Percentiles rank a stretch among this genome's conserved stretches.
phyloP scores from a whole-genome alignment of 1,140 invertebrate genomes.

The Drosophila ogumai region DNA sequence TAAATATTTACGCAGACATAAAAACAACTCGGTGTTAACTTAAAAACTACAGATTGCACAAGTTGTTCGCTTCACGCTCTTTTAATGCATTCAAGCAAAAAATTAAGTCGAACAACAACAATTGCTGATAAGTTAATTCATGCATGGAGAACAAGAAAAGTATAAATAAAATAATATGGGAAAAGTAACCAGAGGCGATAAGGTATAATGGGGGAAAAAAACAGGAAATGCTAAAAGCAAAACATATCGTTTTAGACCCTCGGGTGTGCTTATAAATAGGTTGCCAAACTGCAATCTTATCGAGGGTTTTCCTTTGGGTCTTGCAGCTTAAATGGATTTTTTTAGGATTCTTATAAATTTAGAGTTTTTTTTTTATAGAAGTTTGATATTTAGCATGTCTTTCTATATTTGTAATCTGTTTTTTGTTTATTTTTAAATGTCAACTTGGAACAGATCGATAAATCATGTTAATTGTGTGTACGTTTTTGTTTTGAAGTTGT shows the following conservation, averaged over 20 bases:
- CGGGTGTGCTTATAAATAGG: slow-evolving; percentile 6
- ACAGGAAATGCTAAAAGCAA: slow-evolving; percentile 15
- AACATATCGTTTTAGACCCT: background rate
- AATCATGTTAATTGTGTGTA: background rate
- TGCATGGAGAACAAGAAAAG: slow-evolving; percentile 7
- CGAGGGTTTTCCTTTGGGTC: background rate
- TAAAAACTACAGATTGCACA: slow-evolving; percentile 18
- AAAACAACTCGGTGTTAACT: slow-evolving; percentile 12
- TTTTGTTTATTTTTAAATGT: background rate
- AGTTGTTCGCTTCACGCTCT: slow-evolving; percentile 42
- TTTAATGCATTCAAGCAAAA: slow-evolving; percentile 38
- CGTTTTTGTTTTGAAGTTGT: background rate
- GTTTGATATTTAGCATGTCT: background rate
- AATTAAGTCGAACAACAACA: slow-evolving; percentile 5
- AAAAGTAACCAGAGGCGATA: slow-evolving; percentile 9
- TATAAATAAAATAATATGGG: slow-evolving; percentile 3
- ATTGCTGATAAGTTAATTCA: slow-evolving; percentile 42
- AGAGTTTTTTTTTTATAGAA: too few relatives aligned
- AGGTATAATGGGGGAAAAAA: slow-evolving; percentile 6
- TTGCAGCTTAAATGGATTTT: background rate
- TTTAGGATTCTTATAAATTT: too few relatives aligned
- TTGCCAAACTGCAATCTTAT: slow-evolving; percentile 3
- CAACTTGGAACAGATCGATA: background rate
- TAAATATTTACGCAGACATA: slow-evolving; percentile 47
- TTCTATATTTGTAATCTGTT: background rate